Evolutionary conservation across 2,113 vertebrate species (phyloP).

Genomic region (Sinocyclocheilus maitianheensis): DNA sequence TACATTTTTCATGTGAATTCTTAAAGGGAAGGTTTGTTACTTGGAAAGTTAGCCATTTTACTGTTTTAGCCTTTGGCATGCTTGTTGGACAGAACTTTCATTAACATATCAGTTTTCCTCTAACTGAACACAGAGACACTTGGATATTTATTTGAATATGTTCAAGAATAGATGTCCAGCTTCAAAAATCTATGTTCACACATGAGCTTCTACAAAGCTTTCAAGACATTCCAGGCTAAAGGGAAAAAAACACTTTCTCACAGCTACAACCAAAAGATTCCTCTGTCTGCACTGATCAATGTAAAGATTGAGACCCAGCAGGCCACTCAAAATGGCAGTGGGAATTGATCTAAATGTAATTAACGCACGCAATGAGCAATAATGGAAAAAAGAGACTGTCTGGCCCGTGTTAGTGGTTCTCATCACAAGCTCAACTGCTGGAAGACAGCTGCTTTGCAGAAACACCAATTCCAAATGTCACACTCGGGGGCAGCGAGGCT

Average conservation of each 20-base stretch:
- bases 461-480: slow-evolving; percentile 61
- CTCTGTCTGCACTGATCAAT: slow-evolving; percentile 31
- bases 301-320: slow-evolving; percentile 15
- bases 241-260: not conserved
- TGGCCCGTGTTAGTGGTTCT: slow-evolving; percentile 46
- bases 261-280: slow-evolving; percentile 31
- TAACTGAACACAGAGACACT: slow-evolving; percentile 21
- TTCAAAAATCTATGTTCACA: slow-evolving; percentile 13
- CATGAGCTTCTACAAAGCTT: not conserved
- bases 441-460: slow-evolving; percentile 54
- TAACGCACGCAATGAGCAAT: slow-evolving; percentile 26
- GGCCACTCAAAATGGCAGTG: slow-evolving; percentile 12
- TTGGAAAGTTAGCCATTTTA: not conserved
- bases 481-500: slow-evolving; percentile 43
- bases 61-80: not conserved
- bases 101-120: slow-evolving; percentile 6
- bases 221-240: slow-evolving; percentile 6
- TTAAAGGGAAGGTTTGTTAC: not conserved
- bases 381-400: slow-evolving; percentile 13
- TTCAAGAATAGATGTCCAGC: not conserved
- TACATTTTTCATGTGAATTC: not conserved
- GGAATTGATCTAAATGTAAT: slow-evolving; percentile 30
- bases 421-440: slow-evolving; percentile 42
- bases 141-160: slow-evolving; percentile 4
- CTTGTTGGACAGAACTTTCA: not conserved